These are phyloP conservation scores for Acrossocheilus fasciatus DNA, from an alignment of 2,797 vertebrate species.

Conservation along the genomic window DNA sequence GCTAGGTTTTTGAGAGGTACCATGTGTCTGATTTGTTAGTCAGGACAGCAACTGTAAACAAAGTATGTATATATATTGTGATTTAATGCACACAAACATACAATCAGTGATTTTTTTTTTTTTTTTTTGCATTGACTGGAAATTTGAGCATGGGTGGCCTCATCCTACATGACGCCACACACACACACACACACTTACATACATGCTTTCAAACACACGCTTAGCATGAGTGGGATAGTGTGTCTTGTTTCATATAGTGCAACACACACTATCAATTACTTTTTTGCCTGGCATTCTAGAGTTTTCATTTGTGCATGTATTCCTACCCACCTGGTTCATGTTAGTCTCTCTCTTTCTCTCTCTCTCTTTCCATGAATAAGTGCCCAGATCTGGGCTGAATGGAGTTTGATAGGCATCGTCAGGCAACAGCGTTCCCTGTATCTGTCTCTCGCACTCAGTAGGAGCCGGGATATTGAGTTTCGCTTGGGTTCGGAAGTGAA, in stretches of 20 bases:
- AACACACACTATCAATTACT: conserved; percentile 52
- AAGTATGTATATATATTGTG: not conserved
- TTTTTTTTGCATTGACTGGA: conserved; percentile 29
- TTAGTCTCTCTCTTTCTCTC: conserved; percentile 10
- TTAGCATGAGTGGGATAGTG: conserved; percentile 25
- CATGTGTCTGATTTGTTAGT: conserved; percentile 12
- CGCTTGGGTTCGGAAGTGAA: conserved; percentile 59
- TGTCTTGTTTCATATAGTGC: conserved; percentile 28
- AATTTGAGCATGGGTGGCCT: conserved; percentile 21
- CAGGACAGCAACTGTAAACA: conserved; percentile 20
- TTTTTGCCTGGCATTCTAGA: conserved; percentile 20
- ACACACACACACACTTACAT: not conserved
- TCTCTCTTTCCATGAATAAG: conserved; percentile 47
- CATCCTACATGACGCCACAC: conserved; percentile 4
- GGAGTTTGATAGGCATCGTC: conserved; percentile 48
- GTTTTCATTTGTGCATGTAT: conserved; percentile 50
- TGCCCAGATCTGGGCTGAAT: conserved; percentile 49
- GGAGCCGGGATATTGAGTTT: conserved; percentile 63
- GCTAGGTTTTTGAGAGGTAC: not conserved
- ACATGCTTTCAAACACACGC: conserved; percentile 32
- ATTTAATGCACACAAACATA: conserved; percentile 32
- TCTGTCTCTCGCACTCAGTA: conserved; percentile 54
- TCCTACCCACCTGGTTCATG: conserved; percentile 39
- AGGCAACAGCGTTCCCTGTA: conserved; percentile 40
- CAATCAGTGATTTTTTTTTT: not conserved